These are phyloP conservation scores for Mylabris phalerata DNA, from an alignment of 1,140 invertebrate genomes.

Conservation along the genomic window DNA sequence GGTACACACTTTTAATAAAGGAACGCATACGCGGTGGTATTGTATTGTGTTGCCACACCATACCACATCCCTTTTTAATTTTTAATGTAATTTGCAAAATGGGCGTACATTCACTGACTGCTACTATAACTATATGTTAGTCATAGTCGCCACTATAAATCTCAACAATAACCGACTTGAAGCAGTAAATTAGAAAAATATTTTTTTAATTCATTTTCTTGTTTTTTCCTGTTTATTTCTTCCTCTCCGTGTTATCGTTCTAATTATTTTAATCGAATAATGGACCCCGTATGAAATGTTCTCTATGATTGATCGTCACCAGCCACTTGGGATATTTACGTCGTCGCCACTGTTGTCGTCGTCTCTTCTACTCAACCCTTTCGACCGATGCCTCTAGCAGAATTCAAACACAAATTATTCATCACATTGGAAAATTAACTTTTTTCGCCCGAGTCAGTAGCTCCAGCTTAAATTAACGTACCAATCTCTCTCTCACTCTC, in stretches of 20 bases:
- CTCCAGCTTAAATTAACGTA: conserved; percentile 24
- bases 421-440: conserved; percentile 35
- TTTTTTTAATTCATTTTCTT: no score
- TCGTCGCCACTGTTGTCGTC: conserved; percentile 15
- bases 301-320: no score
- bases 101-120: conserved; percentile 22
- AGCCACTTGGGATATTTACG: conserved; percentile 1
- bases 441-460: conserved; percentile 24
- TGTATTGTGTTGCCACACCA: conserved; percentile 24
- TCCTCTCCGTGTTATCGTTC: conserved; percentile 2
- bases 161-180: neutral
- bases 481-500: conserved; percentile 2
- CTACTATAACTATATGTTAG: neutral
- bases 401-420: conserved; percentile 33
- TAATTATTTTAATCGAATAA: conserved; percentile 31
- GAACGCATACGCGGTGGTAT: conserved; percentile 32
- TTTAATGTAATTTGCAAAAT: conserved; percentile 40
- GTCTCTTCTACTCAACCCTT: conserved; percentile 14
- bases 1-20: conserved; percentile 40
- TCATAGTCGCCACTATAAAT: neutral
- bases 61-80: conserved; percentile 35
- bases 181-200: no score
- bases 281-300: neutral
- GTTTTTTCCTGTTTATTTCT: neutral
- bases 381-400: conserved; percentile 17